phyloP scores from a whole-genome alignment of 2,113 vertebrate genomes.

The Strix uralensis region DNA sequence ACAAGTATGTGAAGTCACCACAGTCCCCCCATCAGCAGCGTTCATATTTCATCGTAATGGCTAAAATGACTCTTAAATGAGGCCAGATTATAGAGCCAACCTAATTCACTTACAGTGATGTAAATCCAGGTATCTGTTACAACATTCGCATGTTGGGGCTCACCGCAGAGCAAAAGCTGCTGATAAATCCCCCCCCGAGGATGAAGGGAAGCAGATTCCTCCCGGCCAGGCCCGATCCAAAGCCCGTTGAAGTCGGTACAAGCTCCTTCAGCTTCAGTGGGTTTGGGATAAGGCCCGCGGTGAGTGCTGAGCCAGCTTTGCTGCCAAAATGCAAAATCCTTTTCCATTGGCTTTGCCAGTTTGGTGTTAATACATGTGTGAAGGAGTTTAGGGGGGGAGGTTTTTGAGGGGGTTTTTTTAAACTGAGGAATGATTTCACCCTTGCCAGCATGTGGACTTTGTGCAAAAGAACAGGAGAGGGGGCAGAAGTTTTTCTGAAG shows the following conservation, averaged over 20 bases:
- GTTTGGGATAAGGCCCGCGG: constrained; percentile 30
- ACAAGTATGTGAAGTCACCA: neutral
- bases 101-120: constrained; percentile 55
- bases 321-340: constrained; percentile 64
- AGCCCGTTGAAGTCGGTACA: neutral
- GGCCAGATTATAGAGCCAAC: constrained; percentile 28
- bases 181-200: neutral
- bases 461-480: neutral
- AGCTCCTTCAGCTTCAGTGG: constrained; percentile 43
- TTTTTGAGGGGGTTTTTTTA: neutral
- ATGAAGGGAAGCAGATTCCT: neutral
- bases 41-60: constrained; percentile 40
- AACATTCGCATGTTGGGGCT: neutral
- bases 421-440: constrained; percentile 21
- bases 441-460: neutral
- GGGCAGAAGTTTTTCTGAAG: neutral
- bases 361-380: constrained; percentile 62
- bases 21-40: neutral
- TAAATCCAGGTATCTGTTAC: constrained; percentile 57
- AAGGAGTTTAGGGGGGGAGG: neutral
- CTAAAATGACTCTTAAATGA: constrained; percentile 35
- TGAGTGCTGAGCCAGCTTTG: neutral
- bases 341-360: constrained; percentile 63
- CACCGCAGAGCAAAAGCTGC: neutral
- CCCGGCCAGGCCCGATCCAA: neutral